Evolutionary conservation across 2,888 invertebrate genomes (phyloP).

Genomic region (Volucella inanis): DNA sequence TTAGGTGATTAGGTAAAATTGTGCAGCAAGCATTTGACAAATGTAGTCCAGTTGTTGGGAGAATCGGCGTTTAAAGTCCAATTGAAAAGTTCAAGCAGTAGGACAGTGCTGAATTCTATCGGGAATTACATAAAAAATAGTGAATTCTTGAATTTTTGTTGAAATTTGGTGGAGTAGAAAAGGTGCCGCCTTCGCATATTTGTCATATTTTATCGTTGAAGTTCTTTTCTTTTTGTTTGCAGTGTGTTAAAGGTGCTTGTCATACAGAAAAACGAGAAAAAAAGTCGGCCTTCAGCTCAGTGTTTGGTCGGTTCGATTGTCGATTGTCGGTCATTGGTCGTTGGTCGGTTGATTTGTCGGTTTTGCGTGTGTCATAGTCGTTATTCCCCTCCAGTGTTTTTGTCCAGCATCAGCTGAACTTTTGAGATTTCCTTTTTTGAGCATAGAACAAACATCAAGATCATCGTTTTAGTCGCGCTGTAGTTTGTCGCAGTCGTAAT

Average conservation of each 20-base stretch:
- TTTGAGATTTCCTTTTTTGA: conserved; percentile 69
- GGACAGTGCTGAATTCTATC: conserved; percentile 49
- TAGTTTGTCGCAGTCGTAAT: too few relatives aligned
- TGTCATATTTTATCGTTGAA: conserved; percentile 14
- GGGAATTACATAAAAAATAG: conserved; percentile 65
- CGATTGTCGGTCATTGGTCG: too few relatives aligned
- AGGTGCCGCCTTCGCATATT: conserved; percentile 68
- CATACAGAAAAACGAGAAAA: conserved; percentile 33
- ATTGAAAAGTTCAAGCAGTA: conserved; percentile 28
- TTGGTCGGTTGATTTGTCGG: conserved; percentile 48
- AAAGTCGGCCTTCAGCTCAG: conserved; percentile 49
- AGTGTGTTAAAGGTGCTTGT: conserved; percentile 47
- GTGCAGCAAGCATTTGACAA: conserved; percentile 27
- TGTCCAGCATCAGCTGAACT: conserved; percentile 50
- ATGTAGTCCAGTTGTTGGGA: conserved; percentile 37
- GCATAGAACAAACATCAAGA: conserved; percentile 50
- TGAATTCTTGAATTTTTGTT: conserved; percentile 57
- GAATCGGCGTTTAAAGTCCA: conserved; percentile 35
- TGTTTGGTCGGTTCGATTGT: conserved; percentile 34
- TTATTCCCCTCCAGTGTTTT: conserved; percentile 8
- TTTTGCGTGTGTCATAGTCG: conserved; percentile 50
- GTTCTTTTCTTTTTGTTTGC: conserved; percentile 22
- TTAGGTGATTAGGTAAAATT: conserved; percentile 21
- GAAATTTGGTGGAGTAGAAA: conserved; percentile 34
- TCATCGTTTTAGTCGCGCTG: conserved; percentile 30